Percentiles rank a stretch among this genome's conserved stretches.
Evolutionary conservation across 2,797 vertebrate genomes (phyloP).

Genomic region (Leontocebus nigricollis): DNA sequence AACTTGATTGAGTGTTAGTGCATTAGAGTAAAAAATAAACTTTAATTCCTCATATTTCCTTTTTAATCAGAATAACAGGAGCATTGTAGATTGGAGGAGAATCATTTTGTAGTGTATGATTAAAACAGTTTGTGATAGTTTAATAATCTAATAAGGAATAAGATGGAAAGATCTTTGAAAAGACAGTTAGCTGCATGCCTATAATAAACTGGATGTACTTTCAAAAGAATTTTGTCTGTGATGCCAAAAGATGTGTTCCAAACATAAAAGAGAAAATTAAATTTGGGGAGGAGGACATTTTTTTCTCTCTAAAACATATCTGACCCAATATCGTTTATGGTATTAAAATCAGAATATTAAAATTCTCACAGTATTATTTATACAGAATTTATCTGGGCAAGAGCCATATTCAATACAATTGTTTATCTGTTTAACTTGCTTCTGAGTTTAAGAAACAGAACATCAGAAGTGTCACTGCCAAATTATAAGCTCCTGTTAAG

Average conservation of each 20-base stretch:
- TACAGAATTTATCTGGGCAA: not conserved
- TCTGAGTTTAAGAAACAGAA: not conserved
- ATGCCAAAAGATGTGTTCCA: slow-evolving; percentile 36
- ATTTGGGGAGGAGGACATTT: slow-evolving; percentile 20
- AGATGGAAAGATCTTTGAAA: slow-evolving; percentile 47
- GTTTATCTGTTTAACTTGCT: slow-evolving; percentile 19
- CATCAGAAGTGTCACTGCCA: not conserved
- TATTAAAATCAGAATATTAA: slow-evolving; percentile 11
- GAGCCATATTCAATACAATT: slow-evolving; percentile 30
- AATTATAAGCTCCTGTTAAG: not conserved
- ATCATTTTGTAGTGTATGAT: slow-evolving; percentile 33
- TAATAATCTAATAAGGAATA: slow-evolving; percentile 55
- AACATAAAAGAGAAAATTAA: slow-evolving; percentile 62
- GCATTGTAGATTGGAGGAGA: slow-evolving; percentile 30
- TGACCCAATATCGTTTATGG: slow-evolving; percentile 39
- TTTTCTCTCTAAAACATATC: slow-evolving; percentile 12
- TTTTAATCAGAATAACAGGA: slow-evolving; percentile 56
- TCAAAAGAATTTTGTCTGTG: slow-evolving; percentile 57
- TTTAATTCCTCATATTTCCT: slow-evolving; percentile 29
- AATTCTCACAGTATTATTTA: slow-evolving; percentile 30
- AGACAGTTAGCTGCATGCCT: not conserved
- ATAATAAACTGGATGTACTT: not conserved
- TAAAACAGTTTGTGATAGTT: not conserved
- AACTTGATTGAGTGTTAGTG: not conserved
- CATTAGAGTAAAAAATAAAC: slow-evolving; percentile 34